Evolutionary conservation across 2,888 invertebrate genomes (phyloP).

Genomic region (Hermodice carunculata): DNA sequence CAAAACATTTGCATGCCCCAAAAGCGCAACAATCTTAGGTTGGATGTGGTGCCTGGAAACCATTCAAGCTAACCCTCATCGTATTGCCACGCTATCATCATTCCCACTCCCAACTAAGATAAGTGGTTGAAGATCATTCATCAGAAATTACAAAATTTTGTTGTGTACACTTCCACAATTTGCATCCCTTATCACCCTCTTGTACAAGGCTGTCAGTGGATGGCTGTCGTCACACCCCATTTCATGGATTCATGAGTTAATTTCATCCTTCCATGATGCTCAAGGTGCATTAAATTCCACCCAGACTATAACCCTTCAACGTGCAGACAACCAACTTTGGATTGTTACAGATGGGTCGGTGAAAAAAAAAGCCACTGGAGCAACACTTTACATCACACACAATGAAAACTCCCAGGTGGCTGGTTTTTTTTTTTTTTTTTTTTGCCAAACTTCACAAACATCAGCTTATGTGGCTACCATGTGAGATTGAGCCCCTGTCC

Average conservation of each 20-base stretch:
- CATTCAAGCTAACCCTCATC: conserved; percentile 37
- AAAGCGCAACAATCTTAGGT: conserved; percentile 30
- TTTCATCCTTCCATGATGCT: not conserved
- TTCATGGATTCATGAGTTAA: not conserved
- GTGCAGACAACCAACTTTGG: conserved; percentile 34
- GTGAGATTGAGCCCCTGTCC: conserved; percentile 27
- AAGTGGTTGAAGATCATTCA: not conserved
- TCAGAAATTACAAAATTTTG: too few relatives aligned
- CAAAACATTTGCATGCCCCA: conserved; percentile 34
- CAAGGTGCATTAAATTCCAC: not conserved
- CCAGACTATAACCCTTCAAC: conserved; percentile 19
- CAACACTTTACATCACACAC: not conserved
- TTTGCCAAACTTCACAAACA: not conserved
- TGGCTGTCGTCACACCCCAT: not conserved
- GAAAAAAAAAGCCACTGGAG: too few relatives aligned
- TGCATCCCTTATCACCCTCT: not conserved
- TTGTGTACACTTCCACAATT: not conserved
- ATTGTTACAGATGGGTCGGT: conserved; percentile 33
- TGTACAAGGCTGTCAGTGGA: not conserved
- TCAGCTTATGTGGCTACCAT: not conserved
- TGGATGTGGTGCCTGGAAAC: conserved; percentile 40
- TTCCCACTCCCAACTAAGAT: conserved; percentile 33
- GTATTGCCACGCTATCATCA: conserved; percentile 29
- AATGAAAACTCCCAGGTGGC: not conserved
- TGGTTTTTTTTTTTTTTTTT: not conserved